Evolutionary conservation across 2,888 invertebrate species (phyloP).

Genomic region (Philereme transversata): DNA sequence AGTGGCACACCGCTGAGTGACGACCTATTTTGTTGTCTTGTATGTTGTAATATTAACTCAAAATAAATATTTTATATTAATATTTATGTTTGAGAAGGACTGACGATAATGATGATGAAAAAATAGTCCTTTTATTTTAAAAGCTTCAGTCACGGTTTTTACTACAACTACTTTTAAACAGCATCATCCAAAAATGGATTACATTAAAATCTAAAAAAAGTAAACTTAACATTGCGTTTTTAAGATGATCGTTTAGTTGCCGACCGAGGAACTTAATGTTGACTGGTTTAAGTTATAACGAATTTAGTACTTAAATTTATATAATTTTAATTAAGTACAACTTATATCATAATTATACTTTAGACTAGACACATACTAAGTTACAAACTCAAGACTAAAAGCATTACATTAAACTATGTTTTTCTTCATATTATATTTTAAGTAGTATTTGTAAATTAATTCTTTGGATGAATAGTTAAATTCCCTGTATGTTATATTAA

Average conservation of each 20-base stretch:
- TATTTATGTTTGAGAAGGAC: no score
- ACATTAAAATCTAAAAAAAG: no score
- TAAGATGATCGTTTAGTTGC: background rate
- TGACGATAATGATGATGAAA: no score
- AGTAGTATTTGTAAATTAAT: conserved; percentile 6
- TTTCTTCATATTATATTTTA: background rate
- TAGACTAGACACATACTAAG: conserved; percentile 23
- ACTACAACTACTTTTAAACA: background rate
- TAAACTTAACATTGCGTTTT: no score
- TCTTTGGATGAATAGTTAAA: conserved; percentile 29
- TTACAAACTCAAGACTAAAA: background rate
- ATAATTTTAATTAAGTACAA: conserved; percentile 10
- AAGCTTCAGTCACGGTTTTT: background rate
- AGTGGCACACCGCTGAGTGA: no score
- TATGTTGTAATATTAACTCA: no score
- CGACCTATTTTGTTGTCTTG: no score
- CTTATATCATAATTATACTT: conserved; percentile 4
- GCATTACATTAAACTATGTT: background rate
- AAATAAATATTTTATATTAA: no score
- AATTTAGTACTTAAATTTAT: conserved; percentile 5
- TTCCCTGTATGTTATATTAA: conserved; percentile 28
- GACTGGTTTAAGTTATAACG: conserved; percentile 2
- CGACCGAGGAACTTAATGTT: conserved; percentile 11
- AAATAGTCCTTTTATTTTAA: no score
- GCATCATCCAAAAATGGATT: no score